Evolutionary conservation across 2,797 vertebrate genomes (phyloP).

Genomic region (Aratinga solstitialis): DNA sequence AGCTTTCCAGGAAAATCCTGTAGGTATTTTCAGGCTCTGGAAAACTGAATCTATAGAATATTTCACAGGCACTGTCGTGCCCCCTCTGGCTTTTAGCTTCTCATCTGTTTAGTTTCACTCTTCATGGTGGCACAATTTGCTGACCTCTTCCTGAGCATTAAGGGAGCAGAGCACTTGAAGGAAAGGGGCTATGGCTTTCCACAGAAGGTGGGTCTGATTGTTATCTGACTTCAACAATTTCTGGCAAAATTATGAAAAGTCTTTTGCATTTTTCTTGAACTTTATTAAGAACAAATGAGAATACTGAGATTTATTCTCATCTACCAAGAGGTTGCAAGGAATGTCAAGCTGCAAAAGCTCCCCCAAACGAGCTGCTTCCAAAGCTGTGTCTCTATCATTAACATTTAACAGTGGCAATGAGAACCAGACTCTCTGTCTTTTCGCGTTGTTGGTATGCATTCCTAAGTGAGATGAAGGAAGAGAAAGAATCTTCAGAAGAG

Average conservation of each 20-base stretch:
- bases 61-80: background rate
- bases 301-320: background rate
- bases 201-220: background rate
- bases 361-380: background rate
- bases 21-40: background rate
- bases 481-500: background rate
- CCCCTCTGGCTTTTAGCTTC: fast-evolving
- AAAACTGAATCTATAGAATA: background rate
- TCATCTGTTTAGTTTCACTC: background rate
- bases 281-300: background rate
- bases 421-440: background rate
- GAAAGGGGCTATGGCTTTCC: background rate
- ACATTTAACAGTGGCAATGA: fast-evolving
- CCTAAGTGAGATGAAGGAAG: background rate
- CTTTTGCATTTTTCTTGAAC: background rate
- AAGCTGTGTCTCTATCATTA: background rate
- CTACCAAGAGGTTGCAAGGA: background rate
- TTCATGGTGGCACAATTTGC: background rate
- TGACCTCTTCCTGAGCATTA: background rate
- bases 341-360: background rate
- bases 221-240: background rate
- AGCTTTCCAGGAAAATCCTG: background rate
- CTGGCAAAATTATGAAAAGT: background rate
- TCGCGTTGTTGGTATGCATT: fast-evolving
- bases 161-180: background rate